Conservation (phyloP, 2,113 vertebrate genomes). For the Gallinago undulata region DNA sequence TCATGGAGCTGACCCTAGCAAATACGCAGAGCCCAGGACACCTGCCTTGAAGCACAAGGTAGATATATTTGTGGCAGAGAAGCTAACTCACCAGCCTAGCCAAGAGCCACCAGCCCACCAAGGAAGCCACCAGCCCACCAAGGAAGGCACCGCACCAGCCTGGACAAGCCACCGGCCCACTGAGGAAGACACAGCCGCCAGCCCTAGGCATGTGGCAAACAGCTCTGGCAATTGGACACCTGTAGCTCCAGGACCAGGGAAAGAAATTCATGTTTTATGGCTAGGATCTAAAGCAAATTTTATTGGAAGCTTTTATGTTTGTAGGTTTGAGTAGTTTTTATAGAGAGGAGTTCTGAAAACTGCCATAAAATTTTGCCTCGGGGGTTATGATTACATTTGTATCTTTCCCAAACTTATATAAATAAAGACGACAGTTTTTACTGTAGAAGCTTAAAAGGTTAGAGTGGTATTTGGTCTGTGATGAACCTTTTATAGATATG, state of each 20-base stretch:
- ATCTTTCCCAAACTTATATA: slow-evolving; percentile 80
- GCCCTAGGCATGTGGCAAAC: background rate
- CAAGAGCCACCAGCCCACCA: rapidly evolving
- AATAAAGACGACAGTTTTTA: slow-evolving; percentile 84
- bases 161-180: too few species aligned
- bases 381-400: slow-evolving; percentile 83
- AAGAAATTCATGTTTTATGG: slow-evolving; percentile 68
- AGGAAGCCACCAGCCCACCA: too few species aligned
- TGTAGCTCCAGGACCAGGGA: slow-evolving; percentile 37
- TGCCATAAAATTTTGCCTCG: slow-evolving; percentile 80
- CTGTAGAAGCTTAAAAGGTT: slow-evolving; percentile 82
- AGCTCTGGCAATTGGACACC: slow-evolving; percentile 33
- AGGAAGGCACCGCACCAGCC: too few species aligned
- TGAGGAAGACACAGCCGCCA: background rate
- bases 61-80: too few species aligned
- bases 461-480: slow-evolving; percentile 75
- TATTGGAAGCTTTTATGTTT: slow-evolving; percentile 80
- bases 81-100: background rate
- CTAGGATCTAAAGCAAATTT: slow-evolving; percentile 78
- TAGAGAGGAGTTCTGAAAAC: slow-evolving; percentile 80
- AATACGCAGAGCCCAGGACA: background rate
- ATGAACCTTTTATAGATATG: slow-evolving; percentile 80
- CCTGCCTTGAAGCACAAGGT: too few species aligned
- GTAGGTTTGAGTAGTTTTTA: slow-evolving; percentile 78
- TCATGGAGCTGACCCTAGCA: background rate